These are phyloP conservation scores for Paratrypauchen microcephalus DNA, from an alignment of 2,797 vertebrate genomes.

Conservation along the genomic window DNA sequence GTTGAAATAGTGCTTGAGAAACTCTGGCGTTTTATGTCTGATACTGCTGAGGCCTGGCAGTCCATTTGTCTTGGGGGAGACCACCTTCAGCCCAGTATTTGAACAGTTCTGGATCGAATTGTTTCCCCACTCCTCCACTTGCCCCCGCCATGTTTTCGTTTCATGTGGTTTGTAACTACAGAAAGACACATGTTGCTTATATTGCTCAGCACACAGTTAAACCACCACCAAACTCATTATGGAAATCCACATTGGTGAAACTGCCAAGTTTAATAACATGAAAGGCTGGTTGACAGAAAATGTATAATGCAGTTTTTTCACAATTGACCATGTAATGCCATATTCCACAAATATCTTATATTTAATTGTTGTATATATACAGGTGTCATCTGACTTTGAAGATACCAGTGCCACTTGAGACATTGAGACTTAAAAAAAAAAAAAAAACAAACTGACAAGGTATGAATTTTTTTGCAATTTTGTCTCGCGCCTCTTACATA, in stretches of 20 bases:
- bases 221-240: slow-evolving; percentile 53
- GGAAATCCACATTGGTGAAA: slow-evolving; percentile 42
- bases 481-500: too few relatives aligned
- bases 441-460: too few relatives aligned
- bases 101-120: slow-evolving; percentile 72
- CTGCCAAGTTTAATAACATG: slow-evolving; percentile 39
- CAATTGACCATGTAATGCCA: background rate
- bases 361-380: background rate
- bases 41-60: slow-evolving; percentile 50
- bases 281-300: background rate
- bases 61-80: slow-evolving; percentile 73
- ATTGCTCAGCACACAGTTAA: slow-evolving; percentile 57
- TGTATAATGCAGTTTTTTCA: background rate
- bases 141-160: slow-evolving; percentile 54
- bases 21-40: slow-evolving; percentile 65
- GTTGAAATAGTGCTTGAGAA: slow-evolving; percentile 43
- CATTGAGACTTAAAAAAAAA: too few relatives aligned
- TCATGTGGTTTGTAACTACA: slow-evolving; percentile 70
- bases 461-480: too few relatives aligned
- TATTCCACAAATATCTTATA: background rate
- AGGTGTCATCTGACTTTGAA: background rate
- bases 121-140: slow-evolving; percentile 51
- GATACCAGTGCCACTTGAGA: background rate
- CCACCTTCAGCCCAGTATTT: slow-evolving; percentile 67
- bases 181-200: slow-evolving; percentile 68